Evolutionary conservation across 1,140 invertebrate genomes (phyloP).

Genomic region (Heliconius hermathena): DNA sequence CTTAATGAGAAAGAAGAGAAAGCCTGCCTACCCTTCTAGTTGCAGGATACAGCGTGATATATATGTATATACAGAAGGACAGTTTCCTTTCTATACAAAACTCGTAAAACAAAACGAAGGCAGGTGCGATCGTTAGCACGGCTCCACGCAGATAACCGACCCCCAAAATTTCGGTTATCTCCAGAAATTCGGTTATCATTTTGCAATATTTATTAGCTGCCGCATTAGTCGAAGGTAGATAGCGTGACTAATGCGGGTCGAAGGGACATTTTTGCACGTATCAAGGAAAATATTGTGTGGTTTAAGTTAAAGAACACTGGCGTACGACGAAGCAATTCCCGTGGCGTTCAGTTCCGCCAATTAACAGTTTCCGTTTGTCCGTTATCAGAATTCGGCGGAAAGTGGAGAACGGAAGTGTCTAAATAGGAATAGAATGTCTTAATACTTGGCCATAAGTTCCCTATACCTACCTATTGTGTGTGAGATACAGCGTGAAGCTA

Average conservation of each 20-base stretch:
- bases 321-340: no score
- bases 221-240: constrained; percentile 60
- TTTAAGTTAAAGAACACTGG: constrained; percentile 19
- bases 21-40: neutral
- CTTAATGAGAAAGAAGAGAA: no score
- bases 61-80: no score
- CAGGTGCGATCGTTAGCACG: constrained; percentile 31
- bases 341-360: no score
- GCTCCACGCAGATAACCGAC: constrained; percentile 32
- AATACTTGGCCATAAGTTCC: no score
- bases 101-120: neutral
- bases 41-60: neutral
- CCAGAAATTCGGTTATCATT: constrained; percentile 47
- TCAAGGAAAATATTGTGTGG: constrained; percentile 31
- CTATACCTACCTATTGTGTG: no score
- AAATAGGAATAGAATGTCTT: no score
- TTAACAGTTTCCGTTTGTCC: no score
- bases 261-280: constrained; percentile 63
- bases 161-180: constrained; percentile 41
- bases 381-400: no score
- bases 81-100: neutral
- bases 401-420: no score
- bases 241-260: constrained; percentile 58
- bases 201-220: constrained; percentile 53
- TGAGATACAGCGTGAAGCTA: no score